These are phyloP conservation scores for Montipora capitata DNA, from an alignment of 92 coral and sea anemone species.

Conservation along the genomic window DNA sequence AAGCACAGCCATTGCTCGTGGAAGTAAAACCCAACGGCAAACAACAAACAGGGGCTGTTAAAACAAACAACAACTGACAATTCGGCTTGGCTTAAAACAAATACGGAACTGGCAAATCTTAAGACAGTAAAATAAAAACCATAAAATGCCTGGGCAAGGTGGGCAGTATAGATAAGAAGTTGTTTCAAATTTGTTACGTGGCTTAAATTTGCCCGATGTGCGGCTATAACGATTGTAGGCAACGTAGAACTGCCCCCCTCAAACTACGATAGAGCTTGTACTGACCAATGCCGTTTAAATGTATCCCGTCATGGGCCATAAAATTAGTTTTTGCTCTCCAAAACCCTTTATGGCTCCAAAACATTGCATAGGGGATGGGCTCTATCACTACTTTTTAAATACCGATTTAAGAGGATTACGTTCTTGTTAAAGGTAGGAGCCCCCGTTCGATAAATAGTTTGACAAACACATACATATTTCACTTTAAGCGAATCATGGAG, in stretches of 20 bases:
- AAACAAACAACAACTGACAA: background rate
- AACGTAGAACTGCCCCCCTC: too few relatives aligned
- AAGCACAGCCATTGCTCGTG: too few relatives aligned
- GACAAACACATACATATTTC: background rate
- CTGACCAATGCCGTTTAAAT: slow-evolving; percentile 32
- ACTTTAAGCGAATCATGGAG: background rate
- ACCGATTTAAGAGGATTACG: too few relatives aligned
- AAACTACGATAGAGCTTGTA: slow-evolving; percentile 15
- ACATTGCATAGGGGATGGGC: slow-evolving; percentile 23
- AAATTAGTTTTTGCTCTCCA: slow-evolving; percentile 10
- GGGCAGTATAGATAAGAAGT: background rate
- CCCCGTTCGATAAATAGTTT: background rate
- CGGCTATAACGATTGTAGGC: too few relatives aligned
- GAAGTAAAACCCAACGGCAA: too few relatives aligned
- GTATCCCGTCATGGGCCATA: too few relatives aligned
- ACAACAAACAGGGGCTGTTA: background rate
- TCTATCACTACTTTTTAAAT: background rate
- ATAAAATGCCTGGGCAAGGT: too few relatives aligned
- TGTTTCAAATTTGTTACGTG: background rate
- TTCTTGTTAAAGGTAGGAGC: background rate
- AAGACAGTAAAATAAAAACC: too few relatives aligned
- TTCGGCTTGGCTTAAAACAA: background rate
- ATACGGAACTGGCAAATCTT: background rate
- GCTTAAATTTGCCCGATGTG: too few relatives aligned
- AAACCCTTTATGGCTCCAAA: background rate